Evolutionary conservation across 2,113 vertebrate genomes (phyloP), one percentile per base, ranked within the genome.

Genomic region (Gymnogyps californianus): DNA sequence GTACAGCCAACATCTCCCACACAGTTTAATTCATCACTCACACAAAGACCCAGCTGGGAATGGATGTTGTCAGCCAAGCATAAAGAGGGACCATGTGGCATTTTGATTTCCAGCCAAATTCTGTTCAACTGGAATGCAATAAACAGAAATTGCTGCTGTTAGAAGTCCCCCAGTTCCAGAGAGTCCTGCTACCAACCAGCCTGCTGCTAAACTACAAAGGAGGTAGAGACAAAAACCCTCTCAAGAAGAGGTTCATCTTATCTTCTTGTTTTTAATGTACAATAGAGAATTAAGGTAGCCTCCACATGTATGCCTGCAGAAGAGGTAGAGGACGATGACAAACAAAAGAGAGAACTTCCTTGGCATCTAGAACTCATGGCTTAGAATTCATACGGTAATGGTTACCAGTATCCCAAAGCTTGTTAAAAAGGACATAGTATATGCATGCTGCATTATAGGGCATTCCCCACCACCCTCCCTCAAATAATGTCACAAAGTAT

Each of bases 11-110:
- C 51, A 69, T 94, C 88, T 92, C 95, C 92, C 89, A 94, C 85
- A 77, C 65, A 94, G 83, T 92, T 96, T 87, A 97, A 97, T 89
- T 92, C 86, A 93, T 93, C 76, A 87, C 85, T 91, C 58, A 65
- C 64, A 94, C 92, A 94, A 94, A 94, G 94, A 95, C 90, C 47
- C 96, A 96, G 86, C 92, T 97, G 95, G 92, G 94, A 96, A 83
- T 57, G 44, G 90, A 90, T 86, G 57, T 46, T 97, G 86, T 89
- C 94, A 96, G 95, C 80, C 94, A 95, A 93, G 86, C 95, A 81
- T 83, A 93, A 93, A 93, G 72, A 81, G 16, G 64, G 67, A 87
- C 96, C 93, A 96, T 92, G 94, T 89, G 95, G 94, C 88, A 93
- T 82, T 94, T 83, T 89, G 92, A 87, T 94, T 80, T 84, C 83